These are phyloP conservation scores for Drosophila merina DNA, from an alignment of 2,888 invertebrate species.

Conservation along the genomic window DNA sequence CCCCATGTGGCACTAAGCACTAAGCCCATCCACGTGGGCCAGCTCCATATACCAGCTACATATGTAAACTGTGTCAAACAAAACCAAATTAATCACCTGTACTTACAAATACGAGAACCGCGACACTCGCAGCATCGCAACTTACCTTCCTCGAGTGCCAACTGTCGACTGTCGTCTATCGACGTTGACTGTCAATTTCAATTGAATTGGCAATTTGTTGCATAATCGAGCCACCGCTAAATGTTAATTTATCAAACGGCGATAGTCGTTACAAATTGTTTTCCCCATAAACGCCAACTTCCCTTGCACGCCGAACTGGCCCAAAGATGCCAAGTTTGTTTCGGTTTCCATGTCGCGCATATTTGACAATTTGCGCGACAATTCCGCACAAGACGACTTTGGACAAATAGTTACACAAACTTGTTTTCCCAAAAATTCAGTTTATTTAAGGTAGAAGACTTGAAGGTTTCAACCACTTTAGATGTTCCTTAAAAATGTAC, in stretches of 20 bases:
- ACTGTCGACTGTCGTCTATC: constrained; percentile 27
- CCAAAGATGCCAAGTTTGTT: constrained; percentile 30
- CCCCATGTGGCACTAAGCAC: constrained; percentile 28
- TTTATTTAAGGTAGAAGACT: neutral
- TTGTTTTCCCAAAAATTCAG: neutral
- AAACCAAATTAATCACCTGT: constrained; percentile 64
- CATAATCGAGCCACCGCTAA: constrained; percentile 74
- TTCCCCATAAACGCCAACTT: constrained; percentile 52
- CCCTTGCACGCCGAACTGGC: constrained; percentile 30
- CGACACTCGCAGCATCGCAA: constrained; percentile 18
- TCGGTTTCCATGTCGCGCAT: constrained; percentile 25
- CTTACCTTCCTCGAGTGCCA: constrained; percentile 37
- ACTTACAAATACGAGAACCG: constrained; percentile 37
- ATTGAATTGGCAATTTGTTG: constrained; percentile 78
- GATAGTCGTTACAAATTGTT: constrained; percentile 81
- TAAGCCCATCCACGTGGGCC: constrained; percentile 8
- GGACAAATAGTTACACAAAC: neutral
- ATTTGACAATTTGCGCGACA: constrained; percentile 11
- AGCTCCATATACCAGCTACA: constrained; percentile 12
- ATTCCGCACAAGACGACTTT: neutral
- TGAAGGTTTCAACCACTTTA: neutral
- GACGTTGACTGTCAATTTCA: constrained; percentile 70
- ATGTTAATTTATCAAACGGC: constrained; percentile 80
- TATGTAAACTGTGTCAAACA: constrained; percentile 64
- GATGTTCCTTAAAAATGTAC: too few species aligned